Evolutionary conservation across 2,888 invertebrate species (phyloP).

Genomic region (Eretmocerus hayati): DNA sequence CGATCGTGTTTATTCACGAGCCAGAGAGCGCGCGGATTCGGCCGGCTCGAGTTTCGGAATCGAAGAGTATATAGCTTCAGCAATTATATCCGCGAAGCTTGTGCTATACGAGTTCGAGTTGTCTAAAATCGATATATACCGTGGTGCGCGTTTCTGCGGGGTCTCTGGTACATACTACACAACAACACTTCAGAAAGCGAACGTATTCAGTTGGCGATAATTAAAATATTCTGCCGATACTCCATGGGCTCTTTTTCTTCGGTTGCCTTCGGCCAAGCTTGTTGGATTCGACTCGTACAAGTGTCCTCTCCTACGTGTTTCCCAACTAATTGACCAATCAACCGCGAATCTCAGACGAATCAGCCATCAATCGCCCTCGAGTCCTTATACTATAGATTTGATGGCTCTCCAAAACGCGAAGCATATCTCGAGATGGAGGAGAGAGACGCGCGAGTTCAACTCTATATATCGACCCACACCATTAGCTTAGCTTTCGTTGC

Average conservation of each 20-base stretch:
- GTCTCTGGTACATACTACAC: too few relatives aligned
- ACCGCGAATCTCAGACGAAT: conserved; percentile 43
- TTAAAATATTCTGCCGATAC: conserved; percentile 43
- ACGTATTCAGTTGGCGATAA: conserved; percentile 35
- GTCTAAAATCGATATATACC: background rate
- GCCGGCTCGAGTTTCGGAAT: conserved; percentile 23
- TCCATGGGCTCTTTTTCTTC: conserved; percentile 18
- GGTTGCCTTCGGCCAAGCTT: conserved; percentile 11
- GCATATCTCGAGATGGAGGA: background rate
- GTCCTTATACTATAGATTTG: conserved; percentile 27
- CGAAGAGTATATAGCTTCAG: conserved; percentile 37
- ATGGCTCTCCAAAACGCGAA: conserved; percentile 29
- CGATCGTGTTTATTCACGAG: conserved; percentile 6
- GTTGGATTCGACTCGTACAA: background rate
- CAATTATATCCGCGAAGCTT: conserved; percentile 35
- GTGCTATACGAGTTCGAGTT: too few relatives aligned
- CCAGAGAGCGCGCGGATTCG: background rate
- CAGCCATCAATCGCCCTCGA: conserved; percentile 39
- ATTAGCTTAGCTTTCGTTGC: background rate
- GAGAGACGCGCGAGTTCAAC: background rate
- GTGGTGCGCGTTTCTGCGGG: too few relatives aligned
- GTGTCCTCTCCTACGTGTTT: conserved; percentile 39
- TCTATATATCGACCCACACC: background rate
- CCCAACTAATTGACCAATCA: conserved; percentile 46
- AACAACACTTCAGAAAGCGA: background rate